Evolutionary conservation across 2,797 vertebrate genomes (phyloP), one percentile per base, ranked within the genome.

Genomic region (Microtus agrestis): DNA sequence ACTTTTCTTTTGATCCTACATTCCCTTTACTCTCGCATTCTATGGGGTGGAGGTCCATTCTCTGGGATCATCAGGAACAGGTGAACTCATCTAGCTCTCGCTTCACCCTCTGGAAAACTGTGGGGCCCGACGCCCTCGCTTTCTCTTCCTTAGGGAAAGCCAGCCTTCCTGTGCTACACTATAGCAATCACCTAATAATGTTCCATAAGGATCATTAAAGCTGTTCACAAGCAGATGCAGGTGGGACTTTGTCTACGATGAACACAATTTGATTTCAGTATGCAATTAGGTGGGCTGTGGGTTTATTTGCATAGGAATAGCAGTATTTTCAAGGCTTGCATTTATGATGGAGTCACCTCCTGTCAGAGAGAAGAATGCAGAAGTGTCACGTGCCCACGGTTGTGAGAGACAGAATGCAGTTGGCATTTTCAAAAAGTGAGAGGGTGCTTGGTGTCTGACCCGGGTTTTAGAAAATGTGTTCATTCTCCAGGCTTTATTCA

Each of bases 181-280:
- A 78, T 73, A 92, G 89, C 40, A 94, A 74, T 94, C 65, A 1
- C 13, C 10, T 85, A 19, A 25, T 84, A 37, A 48, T 95, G 88
- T 95, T 95, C 40, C 21, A 8, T 88, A 89, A 95, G 37, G 1
- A 56, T 94, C 92, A 89, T 89, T 92, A 77, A 46, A 95, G 43
- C 10, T 88, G 5, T 97, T 92, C 86, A 96, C 88, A 97, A 96
- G 93, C 69, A 93, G 93, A 93, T 87, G 46, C 63, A 92, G 93
- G 87, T 96, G 96, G 96, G 94, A 90, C 81, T 93, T 91, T 0
- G 48, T 96, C 84, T 88, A 61, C 92, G 71, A 93, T 93, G 89
- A 97, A 92, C 91, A 82, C 91, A 95, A n/a, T 93, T 98, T 97
- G 95, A 91, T 94, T 82, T 96, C 96, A 78, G 0, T 88, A 48